Conservation (phyloP, 2,888 invertebrate species). For the Drosophila aldrichi region DNA sequence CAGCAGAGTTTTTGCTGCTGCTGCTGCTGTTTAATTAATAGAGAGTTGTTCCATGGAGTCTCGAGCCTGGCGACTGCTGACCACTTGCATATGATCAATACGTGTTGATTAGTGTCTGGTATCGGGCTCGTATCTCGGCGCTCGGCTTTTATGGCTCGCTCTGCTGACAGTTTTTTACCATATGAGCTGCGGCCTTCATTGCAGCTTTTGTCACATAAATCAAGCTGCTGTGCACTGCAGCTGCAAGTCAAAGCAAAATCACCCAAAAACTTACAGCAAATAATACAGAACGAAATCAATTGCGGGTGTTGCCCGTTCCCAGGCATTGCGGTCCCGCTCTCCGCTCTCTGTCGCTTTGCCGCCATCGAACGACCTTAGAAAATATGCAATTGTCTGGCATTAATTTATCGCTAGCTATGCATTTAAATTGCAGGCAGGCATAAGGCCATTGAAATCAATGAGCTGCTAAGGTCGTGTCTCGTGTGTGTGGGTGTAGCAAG, state of each 20-base stretch:
- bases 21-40: slow-evolving; percentile 58
- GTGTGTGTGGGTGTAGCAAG: slow-evolving; percentile 69
- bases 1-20: slow-evolving; percentile 58
- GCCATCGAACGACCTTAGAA: slow-evolving; percentile 69
- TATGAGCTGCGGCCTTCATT: slow-evolving; percentile 74
- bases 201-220: slow-evolving; percentile 72
- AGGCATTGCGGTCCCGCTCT: slow-evolving; percentile 34
- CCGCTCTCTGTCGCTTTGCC: neutral
- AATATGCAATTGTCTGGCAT: slow-evolving; percentile 66
- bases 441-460: slow-evolving; percentile 70
- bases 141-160: slow-evolving; percentile 72
- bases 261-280: slow-evolving; percentile 12
- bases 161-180: slow-evolving; percentile 78
- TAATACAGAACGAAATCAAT: slow-evolving; percentile 26
- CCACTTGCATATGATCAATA: slow-evolving; percentile 78
- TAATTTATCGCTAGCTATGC: slow-evolving; percentile 64
- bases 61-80: slow-evolving; percentile 26
- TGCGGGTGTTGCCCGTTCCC: slow-evolving; percentile 74
- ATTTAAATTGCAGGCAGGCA: slow-evolving; percentile 49
- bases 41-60: slow-evolving; percentile 40
- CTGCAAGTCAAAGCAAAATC: slow-evolving; percentile 36
- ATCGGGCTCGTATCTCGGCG: slow-evolving; percentile 66
- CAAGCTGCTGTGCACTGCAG: slow-evolving; percentile 46
- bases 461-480: slow-evolving; percentile 64
- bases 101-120: slow-evolving; percentile 70